Evolutionary conservation across 1,140 invertebrate species (phyloP), one percentile per base, ranked within the genome.

Genomic region (Magallana ariakensis): DNA sequence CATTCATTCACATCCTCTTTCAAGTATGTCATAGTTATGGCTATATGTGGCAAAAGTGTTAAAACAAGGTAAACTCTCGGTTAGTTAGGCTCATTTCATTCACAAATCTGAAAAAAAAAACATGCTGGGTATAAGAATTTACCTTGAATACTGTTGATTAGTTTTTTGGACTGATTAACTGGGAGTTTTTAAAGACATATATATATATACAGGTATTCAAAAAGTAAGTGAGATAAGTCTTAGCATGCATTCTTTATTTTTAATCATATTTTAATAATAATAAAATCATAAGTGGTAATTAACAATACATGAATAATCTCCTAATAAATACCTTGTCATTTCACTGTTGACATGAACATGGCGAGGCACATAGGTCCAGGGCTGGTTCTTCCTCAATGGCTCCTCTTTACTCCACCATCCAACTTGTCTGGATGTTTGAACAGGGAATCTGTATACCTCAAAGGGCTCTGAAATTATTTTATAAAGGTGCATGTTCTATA

Each of bases 1-100:
- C 58, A 62, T 62, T 5, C 19, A 62, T 62, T 15, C 58, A n/a
- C 58, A 62, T 16, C 58, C 58, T 22, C 66, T 10, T 26, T 75
- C 33, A 75, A 26, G 4, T n/a, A 10, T 75, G 22, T 19, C 22
- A 10, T 19, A 22, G 7, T 70, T 10, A 75, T 26, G 22, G 15
- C 22, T 26, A 26, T 26, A 26, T 70, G 22, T 75, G 66, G 22
- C 22, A 26, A 26, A 75, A 75, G 13, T 33, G 26, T 75, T 91
- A 94, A 88, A 93, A 94, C 46, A 94, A 85, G 11, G 91, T 91
- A 82, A 94, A 94, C 58, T 94, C 92, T 87, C 92, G 88, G 87
- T 94, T 93, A 33, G 92, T 94, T 5, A 93, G 86, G 15, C 89
- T 89, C 93, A 94, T 94, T 60, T 92, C 89, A 70, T 94, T 89